These are phyloP conservation scores for Callitettix versicolor DNA, from an alignment of 1,140 invertebrate genomes.

Conservation along the genomic window DNA sequence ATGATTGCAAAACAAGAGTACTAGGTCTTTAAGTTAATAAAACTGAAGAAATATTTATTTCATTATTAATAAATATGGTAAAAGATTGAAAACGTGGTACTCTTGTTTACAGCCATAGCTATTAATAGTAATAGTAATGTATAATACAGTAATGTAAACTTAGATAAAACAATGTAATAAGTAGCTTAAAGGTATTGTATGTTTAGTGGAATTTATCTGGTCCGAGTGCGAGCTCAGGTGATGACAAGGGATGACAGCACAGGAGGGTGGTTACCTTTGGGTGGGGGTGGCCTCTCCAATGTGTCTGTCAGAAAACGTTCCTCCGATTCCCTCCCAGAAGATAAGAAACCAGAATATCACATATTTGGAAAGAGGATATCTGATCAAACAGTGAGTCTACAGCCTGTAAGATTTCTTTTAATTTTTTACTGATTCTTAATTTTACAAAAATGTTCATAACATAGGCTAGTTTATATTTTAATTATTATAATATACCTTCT, in stretches of 20 bases:
- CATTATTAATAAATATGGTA: too few relatives aligned
- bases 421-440: background rate
- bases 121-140: too few relatives aligned
- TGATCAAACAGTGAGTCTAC: conserved; percentile 72
- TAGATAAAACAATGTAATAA: too few relatives aligned
- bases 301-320: conserved; percentile 70
- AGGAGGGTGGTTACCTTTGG: conserved; percentile 89
- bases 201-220: conserved; percentile 71
- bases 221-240: conserved; percentile 93
- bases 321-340: conserved; percentile 27
- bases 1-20: too few relatives aligned
- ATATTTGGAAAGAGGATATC: conserved; percentile 85
- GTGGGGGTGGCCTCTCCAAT: conserved; percentile 84
- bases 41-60: too few relatives aligned
- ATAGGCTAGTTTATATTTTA: background rate
- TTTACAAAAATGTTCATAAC: background rate
- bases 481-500: background rate
- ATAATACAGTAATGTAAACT: too few relatives aligned
- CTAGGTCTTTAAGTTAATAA: too few relatives aligned
- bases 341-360: conserved; percentile 66
- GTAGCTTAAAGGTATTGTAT: too few relatives aligned
- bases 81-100: too few relatives aligned
- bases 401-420: background rate
- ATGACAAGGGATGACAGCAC: conserved; percentile 96
- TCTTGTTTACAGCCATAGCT: too few relatives aligned